phyloP scores from a whole-genome alignment of 2,797 vertebrate genomes.

The Fistularia tabacaria region DNA sequence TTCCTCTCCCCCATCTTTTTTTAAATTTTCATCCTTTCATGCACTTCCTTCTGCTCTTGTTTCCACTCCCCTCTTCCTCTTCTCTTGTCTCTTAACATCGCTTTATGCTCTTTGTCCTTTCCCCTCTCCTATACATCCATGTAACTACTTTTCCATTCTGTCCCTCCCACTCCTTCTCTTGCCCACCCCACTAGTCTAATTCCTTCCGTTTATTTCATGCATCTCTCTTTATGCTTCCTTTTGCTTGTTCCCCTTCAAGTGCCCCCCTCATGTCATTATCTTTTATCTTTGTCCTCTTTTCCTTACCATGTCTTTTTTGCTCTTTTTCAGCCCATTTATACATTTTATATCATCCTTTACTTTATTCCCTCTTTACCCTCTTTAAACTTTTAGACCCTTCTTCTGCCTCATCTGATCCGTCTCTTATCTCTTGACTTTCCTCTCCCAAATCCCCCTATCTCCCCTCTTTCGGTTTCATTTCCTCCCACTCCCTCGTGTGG shows the following conservation, averaged over 20 bases:
- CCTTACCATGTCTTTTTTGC: background rate
- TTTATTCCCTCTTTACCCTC: no score
- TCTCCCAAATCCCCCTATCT: background rate
- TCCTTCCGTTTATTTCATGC: background rate
- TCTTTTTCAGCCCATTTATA: background rate
- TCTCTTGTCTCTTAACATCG: no score
- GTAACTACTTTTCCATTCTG: no score
- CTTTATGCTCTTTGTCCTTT: background rate
- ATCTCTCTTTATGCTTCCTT: background rate
- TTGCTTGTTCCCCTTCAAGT: background rate
- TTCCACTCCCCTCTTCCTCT: background rate
- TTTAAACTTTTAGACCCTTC: background rate
- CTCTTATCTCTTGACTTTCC: background rate
- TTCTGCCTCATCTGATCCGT: background rate
- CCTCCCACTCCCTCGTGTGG: conserved; percentile 1
- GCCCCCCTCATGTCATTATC: no score
- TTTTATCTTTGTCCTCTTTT: background rate
- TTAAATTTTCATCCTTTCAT: background rate
- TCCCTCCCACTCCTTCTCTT: no score
- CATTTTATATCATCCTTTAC: background rate
- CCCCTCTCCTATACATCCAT: no score
- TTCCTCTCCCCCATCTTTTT: no score
- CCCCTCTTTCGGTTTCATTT: background rate
- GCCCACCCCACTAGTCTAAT: no score
- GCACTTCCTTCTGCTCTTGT: background rate